Percentiles rank a stretch among this genome's conserved stretches.
These are phyloP conservation scores for Charaxes varanes DNA, from an alignment of 1,140 invertebrate species.

Conservation along the genomic window DNA sequence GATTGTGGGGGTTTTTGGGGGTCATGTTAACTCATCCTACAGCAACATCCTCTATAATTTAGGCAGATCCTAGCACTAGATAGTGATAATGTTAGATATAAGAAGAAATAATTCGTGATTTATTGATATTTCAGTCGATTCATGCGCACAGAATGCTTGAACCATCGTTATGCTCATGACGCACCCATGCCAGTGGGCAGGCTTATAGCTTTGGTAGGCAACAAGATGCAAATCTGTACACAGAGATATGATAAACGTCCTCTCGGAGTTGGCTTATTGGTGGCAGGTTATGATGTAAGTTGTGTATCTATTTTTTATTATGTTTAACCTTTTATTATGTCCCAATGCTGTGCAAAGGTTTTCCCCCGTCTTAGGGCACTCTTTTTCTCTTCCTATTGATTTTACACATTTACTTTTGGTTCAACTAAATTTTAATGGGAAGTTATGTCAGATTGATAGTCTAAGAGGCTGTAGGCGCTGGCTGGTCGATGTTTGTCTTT, in stretches of 20 bases:
- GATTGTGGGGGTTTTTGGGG: no score
- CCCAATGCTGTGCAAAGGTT: no score
- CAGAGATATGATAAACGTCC: slow-evolving; percentile 97
- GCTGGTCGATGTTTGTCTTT: no score
- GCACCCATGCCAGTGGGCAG: slow-evolving; percentile 86
- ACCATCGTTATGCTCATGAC: slow-evolving; percentile 92
- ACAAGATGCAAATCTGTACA: slow-evolving; percentile 98
- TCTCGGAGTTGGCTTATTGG: slow-evolving; percentile 96
- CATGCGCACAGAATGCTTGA: slow-evolving; percentile 95
- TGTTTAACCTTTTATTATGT: no score
- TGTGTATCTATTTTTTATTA: slow-evolving; percentile 5
- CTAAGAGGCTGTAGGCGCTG: no score
- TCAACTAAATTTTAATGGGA: no score
- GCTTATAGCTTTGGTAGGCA: slow-evolving; percentile 89
- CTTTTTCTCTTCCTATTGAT: neutral
- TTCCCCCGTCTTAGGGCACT: no score
- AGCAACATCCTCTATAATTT: no score
- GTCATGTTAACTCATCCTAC: no score
- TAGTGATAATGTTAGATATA: no score
- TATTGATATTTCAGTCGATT: slow-evolving; percentile 81
- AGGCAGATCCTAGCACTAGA: no score
- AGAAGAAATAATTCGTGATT: slow-evolving; percentile 6
- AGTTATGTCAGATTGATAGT: no score
- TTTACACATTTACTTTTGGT: neutral
- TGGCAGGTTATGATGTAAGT: slow-evolving; percentile 96